Percentiles rank a stretch among this genome's conserved stretches.
phyloP scores from a whole-genome alignment of 64 coral and sea anemone species.

The Montipora efflorescens region DNA sequence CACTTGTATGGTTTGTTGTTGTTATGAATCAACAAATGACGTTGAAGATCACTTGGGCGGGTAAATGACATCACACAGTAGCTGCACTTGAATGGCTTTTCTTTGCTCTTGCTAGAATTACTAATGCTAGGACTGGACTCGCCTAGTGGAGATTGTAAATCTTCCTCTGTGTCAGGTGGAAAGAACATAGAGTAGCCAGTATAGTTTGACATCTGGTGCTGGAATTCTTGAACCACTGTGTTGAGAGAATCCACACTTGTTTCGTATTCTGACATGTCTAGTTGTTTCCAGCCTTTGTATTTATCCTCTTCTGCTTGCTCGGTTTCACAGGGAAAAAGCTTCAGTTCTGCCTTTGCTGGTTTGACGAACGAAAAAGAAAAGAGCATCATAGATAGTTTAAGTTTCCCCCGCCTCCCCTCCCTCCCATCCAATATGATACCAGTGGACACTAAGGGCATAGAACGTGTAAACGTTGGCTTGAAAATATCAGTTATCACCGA shows the following conservation, averaged over 20 bases:
- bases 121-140: background rate
- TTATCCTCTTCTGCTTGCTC: background rate
- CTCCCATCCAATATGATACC: too few relatives aligned
- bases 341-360: background rate
- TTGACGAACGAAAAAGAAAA: conserved; percentile 25
- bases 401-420: too few relatives aligned
- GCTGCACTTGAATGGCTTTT: conserved; percentile 85
- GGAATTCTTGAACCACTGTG: conserved; percentile 53
- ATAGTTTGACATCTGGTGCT: conserved; percentile 28
- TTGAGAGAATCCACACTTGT: conserved; percentile 37
- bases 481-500: too few relatives aligned
- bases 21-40: conserved; percentile 86
- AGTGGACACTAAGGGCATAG: too few relatives aligned
- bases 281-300: conserved; percentile 41
- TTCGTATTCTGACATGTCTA: conserved; percentile 72
- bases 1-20: conserved; percentile 96
- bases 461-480: too few relatives aligned
- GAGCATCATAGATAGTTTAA: background rate
- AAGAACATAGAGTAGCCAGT: background rate
- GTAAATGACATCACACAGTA: conserved; percentile 92
- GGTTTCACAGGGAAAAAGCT: background rate
- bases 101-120: background rate
- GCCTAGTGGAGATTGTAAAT: background rate
- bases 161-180: background rate
- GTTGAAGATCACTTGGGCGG: conserved; percentile 89